Conservation (phyloP, 2,113 vertebrate genomes). For the Antechinus stuartii region DNA sequence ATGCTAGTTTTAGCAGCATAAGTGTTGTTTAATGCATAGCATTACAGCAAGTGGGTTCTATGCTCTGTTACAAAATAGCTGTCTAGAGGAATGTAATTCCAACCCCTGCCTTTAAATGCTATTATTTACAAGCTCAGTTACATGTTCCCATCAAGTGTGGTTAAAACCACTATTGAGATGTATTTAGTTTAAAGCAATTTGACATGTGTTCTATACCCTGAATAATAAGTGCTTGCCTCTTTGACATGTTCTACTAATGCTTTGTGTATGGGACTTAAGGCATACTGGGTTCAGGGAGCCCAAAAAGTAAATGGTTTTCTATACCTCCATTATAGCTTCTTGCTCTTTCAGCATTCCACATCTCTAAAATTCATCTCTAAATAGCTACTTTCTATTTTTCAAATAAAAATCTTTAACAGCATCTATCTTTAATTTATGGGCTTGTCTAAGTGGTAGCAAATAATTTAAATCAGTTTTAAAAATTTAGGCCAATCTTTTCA, state of each 20-base stretch:
- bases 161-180: conserved; percentile 70
- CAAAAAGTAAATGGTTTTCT: background rate
- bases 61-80: conserved; percentile 77
- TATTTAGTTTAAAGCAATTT: conserved; percentile 75
- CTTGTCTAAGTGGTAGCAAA: background rate
- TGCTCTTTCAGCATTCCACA: background rate
- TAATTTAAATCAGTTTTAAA: background rate
- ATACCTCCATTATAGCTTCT: background rate
- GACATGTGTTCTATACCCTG: conserved; percentile 68
- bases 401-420: background rate
- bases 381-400: background rate
- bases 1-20: conserved; percentile 74
- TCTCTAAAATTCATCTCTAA: background rate
- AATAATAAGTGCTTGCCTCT: conserved; percentile 25
- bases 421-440: background rate
- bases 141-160: conserved; percentile 64
- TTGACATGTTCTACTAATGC: background rate
- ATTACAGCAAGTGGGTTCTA: conserved; percentile 60
- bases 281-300: background rate
- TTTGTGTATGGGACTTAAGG: background rate
- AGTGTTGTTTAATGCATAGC: conserved; percentile 80
- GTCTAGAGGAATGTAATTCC: conserved; percentile 81
- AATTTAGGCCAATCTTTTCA: background rate
- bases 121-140: conserved; percentile 74
- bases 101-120: conserved; percentile 72